phyloP scores from a whole-genome alignment of 2,113 vertebrate genomes.

The Craseonycteris thonglongyai region DNA sequence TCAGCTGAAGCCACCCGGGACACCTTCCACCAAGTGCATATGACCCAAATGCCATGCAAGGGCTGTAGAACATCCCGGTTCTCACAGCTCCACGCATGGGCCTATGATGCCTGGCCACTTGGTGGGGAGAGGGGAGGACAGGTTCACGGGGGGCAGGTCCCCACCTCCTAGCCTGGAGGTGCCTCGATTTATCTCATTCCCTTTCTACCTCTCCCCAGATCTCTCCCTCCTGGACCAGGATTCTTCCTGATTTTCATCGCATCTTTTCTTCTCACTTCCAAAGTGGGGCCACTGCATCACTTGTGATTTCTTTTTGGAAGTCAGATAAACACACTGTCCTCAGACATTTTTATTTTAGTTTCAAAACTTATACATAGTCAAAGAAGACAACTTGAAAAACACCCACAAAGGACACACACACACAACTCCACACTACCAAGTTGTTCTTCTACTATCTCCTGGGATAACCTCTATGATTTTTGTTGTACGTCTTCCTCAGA shows the following conservation, averaged over 20 bases:
- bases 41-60: fast-evolving
- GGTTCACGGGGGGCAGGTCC: not conserved
- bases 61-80: not conserved
- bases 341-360: not conserved
- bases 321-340: not conserved
- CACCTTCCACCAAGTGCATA: not conserved
- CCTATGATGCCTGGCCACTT: not conserved
- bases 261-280: not conserved
- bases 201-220: not conserved
- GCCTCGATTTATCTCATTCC: not conserved
- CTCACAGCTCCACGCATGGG: not conserved
- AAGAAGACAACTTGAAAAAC: not conserved
- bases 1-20: not conserved
- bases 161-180: not conserved
- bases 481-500: not conserved
- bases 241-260: not conserved
- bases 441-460: not conserved
- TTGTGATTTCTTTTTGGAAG: not conserved
- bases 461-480: not conserved
- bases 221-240: not conserved
- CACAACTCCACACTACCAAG: not conserved
- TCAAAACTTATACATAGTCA: not conserved
- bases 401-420: not conserved
- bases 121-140: not conserved
- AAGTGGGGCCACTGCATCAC: not conserved